phyloP scores from a whole-genome alignment of 2,797 vertebrate species.

The Aulostomus chinensis region DNA sequence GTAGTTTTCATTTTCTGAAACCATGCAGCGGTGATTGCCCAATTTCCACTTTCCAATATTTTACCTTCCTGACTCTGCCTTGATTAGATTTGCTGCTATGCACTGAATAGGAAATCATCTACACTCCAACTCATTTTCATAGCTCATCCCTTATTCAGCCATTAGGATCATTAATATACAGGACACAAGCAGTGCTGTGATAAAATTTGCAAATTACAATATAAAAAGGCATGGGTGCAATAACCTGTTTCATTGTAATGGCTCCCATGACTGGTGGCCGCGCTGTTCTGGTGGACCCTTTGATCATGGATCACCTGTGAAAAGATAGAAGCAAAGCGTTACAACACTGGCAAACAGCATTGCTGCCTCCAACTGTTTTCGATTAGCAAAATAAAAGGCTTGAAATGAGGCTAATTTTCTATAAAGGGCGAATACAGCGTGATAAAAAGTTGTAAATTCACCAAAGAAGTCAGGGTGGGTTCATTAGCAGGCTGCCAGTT shows the following conservation, averaged over 20 bases:
- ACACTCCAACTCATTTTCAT: conserved; percentile 50
- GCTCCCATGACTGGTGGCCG: conserved; percentile 71
- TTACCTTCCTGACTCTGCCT: conserved; percentile 61
- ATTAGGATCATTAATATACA: conserved; percentile 56
- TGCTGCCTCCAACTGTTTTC: conserved; percentile 20
- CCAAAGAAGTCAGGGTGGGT: neutral
- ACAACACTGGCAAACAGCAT: neutral
- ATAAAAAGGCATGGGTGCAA: conserved; percentile 46
- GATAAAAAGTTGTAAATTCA: neutral
- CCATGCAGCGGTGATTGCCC: conserved; percentile 68
- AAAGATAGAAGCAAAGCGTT: conserved; percentile 32
- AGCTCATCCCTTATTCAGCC: conserved; percentile 64
- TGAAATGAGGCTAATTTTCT: conserved; percentile 11
- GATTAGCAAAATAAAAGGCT: conserved; percentile 29
- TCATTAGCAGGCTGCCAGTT: conserved; percentile 1
- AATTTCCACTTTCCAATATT: conserved; percentile 71
- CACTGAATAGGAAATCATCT: conserved; percentile 60
- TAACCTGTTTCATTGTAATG: conserved; percentile 82
- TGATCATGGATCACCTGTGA: conserved; percentile 75
- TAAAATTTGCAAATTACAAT: conserved; percentile 58
- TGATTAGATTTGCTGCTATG: conserved; percentile 70
- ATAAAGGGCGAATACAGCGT: neutral
- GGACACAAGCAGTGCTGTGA: conserved; percentile 42
- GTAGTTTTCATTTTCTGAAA: conserved; percentile 74
- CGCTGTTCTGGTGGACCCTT: conserved; percentile 69